Evolutionary conservation across 2,888 invertebrate genomes (phyloP), one percentile per base, ranked within the genome.

Genomic region (Leptinotarsa peninsularis): DNA sequence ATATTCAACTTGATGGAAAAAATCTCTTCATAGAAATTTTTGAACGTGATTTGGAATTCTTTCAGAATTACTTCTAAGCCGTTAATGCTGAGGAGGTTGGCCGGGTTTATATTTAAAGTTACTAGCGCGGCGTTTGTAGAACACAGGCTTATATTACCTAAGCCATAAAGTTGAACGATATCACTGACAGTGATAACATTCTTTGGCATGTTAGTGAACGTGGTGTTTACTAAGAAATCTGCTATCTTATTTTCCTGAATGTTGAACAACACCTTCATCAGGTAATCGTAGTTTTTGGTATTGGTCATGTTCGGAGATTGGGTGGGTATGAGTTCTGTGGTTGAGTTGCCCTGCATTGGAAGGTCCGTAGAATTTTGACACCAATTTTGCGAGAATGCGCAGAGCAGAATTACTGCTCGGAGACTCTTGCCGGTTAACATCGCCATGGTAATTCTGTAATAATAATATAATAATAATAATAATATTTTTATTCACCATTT

Each of bases 191-290:
- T 77, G 21, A 76, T 70, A 49, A 68, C 50, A n/a, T 73, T 63
- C 17, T 58, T 23, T 14, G 66, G 21, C 2, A 76, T 43, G n/a
- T 74, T 60, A 13, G 70, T 66, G 58, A 74, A 79, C n/a, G 77
- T 73, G 10, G 66, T 2, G 33, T 77, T 56, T 14, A 79, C 18
- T 15, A 79, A 17, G 60, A 71, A 79, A 49, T 71, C 73, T 50
- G 79, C 77, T 58, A 79, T 33, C 66, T 76, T 79, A 27, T 72
- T 76, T 60, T 76, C 77, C 18, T 74, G 52, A 15, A 79, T 50
- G 14, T 76, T 71, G 58, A 79, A 79, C 14, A 76, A 66, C 15
- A 79, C 60, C 67, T 77, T 72, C n/a, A 79, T 67, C 17, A 79
- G 27, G 54, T 77, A 79, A 27, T 79, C 79, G 56, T 74, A 79